Base-by-base conservation (phyloP, 2,797 vertebrate species). In the Thalassophryne amazonica region DNA sequence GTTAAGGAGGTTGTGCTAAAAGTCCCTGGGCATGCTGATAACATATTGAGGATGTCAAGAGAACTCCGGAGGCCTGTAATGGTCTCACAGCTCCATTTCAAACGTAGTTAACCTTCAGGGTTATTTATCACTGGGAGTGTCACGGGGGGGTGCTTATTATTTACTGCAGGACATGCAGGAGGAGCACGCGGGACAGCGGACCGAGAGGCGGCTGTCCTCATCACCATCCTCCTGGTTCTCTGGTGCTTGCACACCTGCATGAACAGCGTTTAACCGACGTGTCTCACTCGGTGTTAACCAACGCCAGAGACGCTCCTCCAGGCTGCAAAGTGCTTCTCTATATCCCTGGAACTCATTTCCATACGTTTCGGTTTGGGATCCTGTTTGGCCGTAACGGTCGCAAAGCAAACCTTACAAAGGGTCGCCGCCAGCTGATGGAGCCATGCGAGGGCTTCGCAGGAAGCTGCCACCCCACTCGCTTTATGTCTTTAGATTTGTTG, bases 401-500 rank as follows among this genome's bases (percentile, higher is more conserved):
- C 67, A 65, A 78, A 66, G 69, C 36, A 45, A 60, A 35, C 13
- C 25, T 42, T 20, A 78, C 73, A 84, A 83, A 60, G 61, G 47
- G 18, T 57, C 31, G 38, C 48, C 43, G 79, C 84, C 81, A 86
- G 78, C 80, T 84, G 80, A 88, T 74, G 79, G 66, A 45, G 69
- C 58, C 75, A 64, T 85, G 82, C 80, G 76, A 74, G 49, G 49
- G 78, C 86, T 91, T 90, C 80, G 86, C 86, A 87, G 83, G 85
- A 74, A 51, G 54, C 80, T 56, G 41, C 34, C 30, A 1, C 38
- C 73, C 85, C 69, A 75, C 78, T 80, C 35, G 63, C 62, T 79
- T 86, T 89, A 87, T 83, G 68, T n/a, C 34, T 29, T 62, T 80
- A 91, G 92, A 92, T 92, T 91, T 92, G 91, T 83, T 81, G 91